A percentile compares a stretch with the other conserved stretches of the same genome.
These are phyloP conservation scores for Nycticebus coucang DNA, from an alignment of 2,113 vertebrate species.

Conservation along the genomic window DNA sequence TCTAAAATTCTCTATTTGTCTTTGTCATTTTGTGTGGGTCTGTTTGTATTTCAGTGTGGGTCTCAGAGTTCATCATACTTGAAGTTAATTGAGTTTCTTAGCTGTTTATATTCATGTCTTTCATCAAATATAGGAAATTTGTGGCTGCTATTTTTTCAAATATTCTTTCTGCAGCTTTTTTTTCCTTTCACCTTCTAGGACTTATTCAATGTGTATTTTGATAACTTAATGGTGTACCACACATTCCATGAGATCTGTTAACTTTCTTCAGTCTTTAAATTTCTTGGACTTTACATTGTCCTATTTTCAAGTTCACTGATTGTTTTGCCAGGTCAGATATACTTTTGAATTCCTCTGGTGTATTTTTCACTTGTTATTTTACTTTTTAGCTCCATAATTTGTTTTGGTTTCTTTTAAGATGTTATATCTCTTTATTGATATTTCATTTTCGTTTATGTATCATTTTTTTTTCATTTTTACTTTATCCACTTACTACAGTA, in stretches of 20 bases:
- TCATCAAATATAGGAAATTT: background rate
- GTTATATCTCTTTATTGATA: background rate
- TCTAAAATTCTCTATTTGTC: background rate
- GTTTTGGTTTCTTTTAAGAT: background rate
- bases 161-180: background rate
- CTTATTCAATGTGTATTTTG: background rate
- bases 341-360: background rate
- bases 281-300: background rate
- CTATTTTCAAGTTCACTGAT: background rate
- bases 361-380: background rate
- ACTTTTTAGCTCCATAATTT: background rate
- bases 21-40: background rate
- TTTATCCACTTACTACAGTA: too few relatives aligned
- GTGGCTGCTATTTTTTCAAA: background rate
- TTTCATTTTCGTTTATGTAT: background rate
- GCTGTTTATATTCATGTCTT: background rate
- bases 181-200: background rate
- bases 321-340: background rate
- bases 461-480: background rate
- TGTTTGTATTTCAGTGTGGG: background rate
- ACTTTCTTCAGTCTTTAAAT: background rate
- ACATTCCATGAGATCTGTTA: background rate
- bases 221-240: background rate
- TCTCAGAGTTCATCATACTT: background rate
- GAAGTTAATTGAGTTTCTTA: background rate